phyloP scores from a whole-genome alignment of 2,888 invertebrate genomes.

The Cheilosia soror region DNA sequence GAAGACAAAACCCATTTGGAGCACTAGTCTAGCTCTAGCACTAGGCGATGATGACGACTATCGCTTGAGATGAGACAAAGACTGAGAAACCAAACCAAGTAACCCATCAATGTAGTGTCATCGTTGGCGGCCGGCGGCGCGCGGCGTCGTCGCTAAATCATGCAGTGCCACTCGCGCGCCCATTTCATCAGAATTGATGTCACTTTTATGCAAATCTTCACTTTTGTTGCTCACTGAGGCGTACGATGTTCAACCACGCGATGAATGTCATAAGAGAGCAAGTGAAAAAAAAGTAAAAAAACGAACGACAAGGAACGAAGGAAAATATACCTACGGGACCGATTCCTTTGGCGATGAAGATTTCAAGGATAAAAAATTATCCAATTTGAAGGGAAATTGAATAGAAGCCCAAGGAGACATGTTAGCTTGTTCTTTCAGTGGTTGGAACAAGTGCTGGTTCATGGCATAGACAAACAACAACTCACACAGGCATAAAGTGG shows the following conservation, averaged over 20 bases:
- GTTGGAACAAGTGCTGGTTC: slow-evolving; percentile 22
- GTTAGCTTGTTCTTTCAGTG: slow-evolving; percentile 13
- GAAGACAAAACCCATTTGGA: slow-evolving; percentile 54
- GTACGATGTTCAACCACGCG: slow-evolving; percentile 73
- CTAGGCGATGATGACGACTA: background rate
- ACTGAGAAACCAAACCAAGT: slow-evolving; percentile 31
- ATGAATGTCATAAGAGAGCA: slow-evolving; percentile 68
- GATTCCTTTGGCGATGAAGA: slow-evolving; percentile 66
- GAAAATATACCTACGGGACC: slow-evolving; percentile 52
- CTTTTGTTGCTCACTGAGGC: slow-evolving; percentile 73
- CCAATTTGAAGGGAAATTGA: slow-evolving; percentile 73
- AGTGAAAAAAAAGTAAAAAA: slow-evolving; percentile 9
- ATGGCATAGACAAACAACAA: background rate
- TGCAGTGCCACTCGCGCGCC: slow-evolving; percentile 69
- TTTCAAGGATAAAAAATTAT: slow-evolving; percentile 72
- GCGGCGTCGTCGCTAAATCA: slow-evolving; percentile 61
- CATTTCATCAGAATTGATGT: slow-evolving; percentile 74
- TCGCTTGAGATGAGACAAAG: too few relatives aligned
- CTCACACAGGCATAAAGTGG: slow-evolving; percentile 3
- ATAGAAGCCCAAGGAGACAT: slow-evolving; percentile 59
- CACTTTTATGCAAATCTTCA: slow-evolving; percentile 75
- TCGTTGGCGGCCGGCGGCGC: slow-evolving; percentile 5
- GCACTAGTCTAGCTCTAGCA: slow-evolving; percentile 11
- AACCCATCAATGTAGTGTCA: slow-evolving; percentile 4
- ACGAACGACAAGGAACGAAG: slow-evolving; percentile 4